Base-by-base conservation (phyloP, 2,797 vertebrate species). In the Lacerta viridis region DNA sequence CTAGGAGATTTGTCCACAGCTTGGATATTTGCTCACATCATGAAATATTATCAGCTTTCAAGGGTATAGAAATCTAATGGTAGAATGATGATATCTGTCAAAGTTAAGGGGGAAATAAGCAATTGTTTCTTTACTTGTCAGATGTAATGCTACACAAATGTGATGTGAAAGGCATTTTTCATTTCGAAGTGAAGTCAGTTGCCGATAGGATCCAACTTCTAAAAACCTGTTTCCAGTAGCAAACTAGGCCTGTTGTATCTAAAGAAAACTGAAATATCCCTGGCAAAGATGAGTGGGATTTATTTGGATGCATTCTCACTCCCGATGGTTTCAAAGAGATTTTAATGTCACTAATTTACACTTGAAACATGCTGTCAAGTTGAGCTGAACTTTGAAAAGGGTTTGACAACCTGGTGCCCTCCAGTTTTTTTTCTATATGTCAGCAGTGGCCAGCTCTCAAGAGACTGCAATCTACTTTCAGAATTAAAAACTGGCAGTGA, bases 181-280 rank as follows among this genome's bases (percentile, higher is more conserved):
- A 89, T 66, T 20, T 88, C 74, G 39, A 91, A 69, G 43, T 81
- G 84, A 77, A 87, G 85, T 91, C 88, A 87, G 83, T 82, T 61
- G 13, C 68, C 89, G 86, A 92, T 91, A 95, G 91, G 93, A 94
- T 89, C 46, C 1, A 90, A 46, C 39, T 92, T 93, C 15, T 81
- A 91, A 93, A 93, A 92, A 71, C 80, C 20, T 81, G 64, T 93
- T 93, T 92, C 94, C 92, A 83, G 79, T 90, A 90, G 94, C 93
- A 95, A 93, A 85, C 76, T 89, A 90, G 29, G 75, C 80, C 71
- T 94, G 93, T 95, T 94, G 95, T 90, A 94, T 87, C 50, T 82
- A 91, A 95, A 95, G 68, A 93, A 93, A 94, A 93, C 86, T 85
- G 87, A 88, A 86, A 93, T 88, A 91, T 93, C 1, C 29, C 72